Percentiles rank a stretch among this genome's conserved stretches.
Evolutionary conservation across 2,797 vertebrate genomes (phyloP).

Genomic region (Nannoperca obscura): DNA sequence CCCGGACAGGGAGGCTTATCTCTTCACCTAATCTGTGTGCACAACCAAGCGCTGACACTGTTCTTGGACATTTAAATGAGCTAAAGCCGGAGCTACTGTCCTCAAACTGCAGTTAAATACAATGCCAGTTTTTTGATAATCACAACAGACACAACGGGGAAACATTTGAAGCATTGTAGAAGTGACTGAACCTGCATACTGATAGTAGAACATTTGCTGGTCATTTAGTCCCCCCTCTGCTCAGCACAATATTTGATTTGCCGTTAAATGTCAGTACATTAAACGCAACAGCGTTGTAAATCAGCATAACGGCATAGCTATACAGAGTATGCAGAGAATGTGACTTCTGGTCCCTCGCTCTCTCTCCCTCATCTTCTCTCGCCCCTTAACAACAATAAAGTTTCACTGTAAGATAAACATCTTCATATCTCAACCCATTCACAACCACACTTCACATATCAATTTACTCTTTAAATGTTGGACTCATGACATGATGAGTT

Average conservation of each 20-base stretch:
- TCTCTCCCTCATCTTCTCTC: neutral
- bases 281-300: neutral
- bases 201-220: neutral
- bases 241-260: slow-evolving; percentile 18
- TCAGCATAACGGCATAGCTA: neutral
- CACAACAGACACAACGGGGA: neutral
- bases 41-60: slow-evolving; percentile 67
- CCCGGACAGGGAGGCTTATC: slow-evolving; percentile 81
- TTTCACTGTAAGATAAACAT: neutral
- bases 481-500: neutral
- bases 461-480: neutral
- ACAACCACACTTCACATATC: neutral
- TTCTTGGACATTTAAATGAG: slow-evolving; percentile 11
- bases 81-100: slow-evolving; percentile 8
- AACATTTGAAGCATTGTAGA: neutral
- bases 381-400: neutral
- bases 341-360: neutral
- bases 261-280: slow-evolving; percentile 6
- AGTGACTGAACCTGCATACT: neutral
- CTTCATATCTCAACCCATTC: neutral
- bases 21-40: slow-evolving; percentile 86
- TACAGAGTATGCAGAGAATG: neutral
- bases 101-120: neutral
- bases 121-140: neutral
- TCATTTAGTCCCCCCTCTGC: slow-evolving; percentile 7